Evolutionary conservation across 2,113 vertebrate species (phyloP), one percentile per base, ranked within the genome.

Genomic region (Rhinogobius similis): DNA sequence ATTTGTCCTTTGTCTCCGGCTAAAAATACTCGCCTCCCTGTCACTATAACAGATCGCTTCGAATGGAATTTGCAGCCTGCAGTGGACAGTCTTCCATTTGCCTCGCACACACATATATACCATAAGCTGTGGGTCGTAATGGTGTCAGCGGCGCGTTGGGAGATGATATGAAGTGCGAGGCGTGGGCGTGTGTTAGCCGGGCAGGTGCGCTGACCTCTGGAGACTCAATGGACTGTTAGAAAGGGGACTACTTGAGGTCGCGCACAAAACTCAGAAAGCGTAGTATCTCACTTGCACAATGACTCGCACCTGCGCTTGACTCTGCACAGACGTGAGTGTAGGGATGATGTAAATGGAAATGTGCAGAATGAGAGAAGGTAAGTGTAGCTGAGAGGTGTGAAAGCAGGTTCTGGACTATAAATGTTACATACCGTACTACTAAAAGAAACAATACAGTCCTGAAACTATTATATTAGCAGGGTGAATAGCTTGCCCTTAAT

Each of bases 21-120:
- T 92, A 91, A 89, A 91, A 91, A 90, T 92, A 92, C 85, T 73
- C 76, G 75, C 89, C 76, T 77, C 68, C 75, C 88, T 89, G 90
- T 87, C 89, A 90, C 84, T 88, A 84, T 90, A 90, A 90, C 82
- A 79, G 81, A 90, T 92, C 81, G 82, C 86, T 85, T 80, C 61
- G 38, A 73, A 88, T 79, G 69, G 85, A 84, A 87, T 82, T 64
- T 76, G 77, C 74, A 72, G 79, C 86, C 81, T 82, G 81, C 83
- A 65, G 70, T 74, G 67, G 83, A 88, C 82, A 75, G 61, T 55
- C 67, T 73, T 82, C 87, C 68, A 84, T 79, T 77, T 70, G 65
- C 52, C 50, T 62, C 70, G 36, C 64, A 76, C 61, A 59, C 52
- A 72, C 21, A 18, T 50, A 50, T 50, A 50, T 50, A 50, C 63